Evolutionary conservation across 2,797 vertebrate genomes (phyloP).

Genomic region (Merluccius polli): DNA sequence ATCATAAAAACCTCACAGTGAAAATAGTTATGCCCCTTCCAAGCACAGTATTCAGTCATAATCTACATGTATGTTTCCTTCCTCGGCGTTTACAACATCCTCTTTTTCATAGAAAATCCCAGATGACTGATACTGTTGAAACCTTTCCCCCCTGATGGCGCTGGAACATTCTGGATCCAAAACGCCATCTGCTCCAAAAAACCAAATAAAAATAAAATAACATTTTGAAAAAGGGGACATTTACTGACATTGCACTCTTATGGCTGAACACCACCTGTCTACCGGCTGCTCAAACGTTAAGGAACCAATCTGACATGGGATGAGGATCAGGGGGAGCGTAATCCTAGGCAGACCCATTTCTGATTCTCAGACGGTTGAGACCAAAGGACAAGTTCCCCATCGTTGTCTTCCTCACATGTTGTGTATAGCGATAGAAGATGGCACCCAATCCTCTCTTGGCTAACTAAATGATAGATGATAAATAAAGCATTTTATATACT

Average conservation of each 20-base stretch:
- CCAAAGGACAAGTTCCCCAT: slow-evolving; percentile 57
- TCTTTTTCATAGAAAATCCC: slow-evolving; percentile 68
- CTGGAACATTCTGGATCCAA: slow-evolving; percentile 37
- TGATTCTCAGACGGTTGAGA: slow-evolving; percentile 36
- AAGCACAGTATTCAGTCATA: slow-evolving; percentile 83
- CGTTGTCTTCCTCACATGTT: not conserved
- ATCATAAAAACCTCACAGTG: slow-evolving; percentile 82
- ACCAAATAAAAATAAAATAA: no score
- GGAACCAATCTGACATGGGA: slow-evolving; percentile 38
- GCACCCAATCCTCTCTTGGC: slow-evolving; percentile 39
- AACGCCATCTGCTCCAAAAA: slow-evolving; percentile 66
- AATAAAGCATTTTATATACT: slow-evolving; percentile 55
- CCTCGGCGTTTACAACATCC: slow-evolving; percentile 44
- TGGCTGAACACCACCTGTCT: slow-evolving; percentile 41
- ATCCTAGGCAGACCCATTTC: slow-evolving; percentile 35
- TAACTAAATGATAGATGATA: slow-evolving; percentile 50
- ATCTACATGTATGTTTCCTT: slow-evolving; percentile 67
- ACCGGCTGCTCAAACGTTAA: slow-evolving; percentile 46
- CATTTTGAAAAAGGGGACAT: slow-evolving; percentile 56
- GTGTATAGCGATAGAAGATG: slow-evolving; percentile 19
- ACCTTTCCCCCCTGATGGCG: slow-evolving; percentile 49
- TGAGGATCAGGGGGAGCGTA: slow-evolving; percentile 40
- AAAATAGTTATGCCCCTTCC: slow-evolving; percentile 81
- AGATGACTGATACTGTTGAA: slow-evolving; percentile 64
- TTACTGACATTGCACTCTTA: slow-evolving; percentile 42